Evolutionary conservation across 2,888 invertebrate genomes (phyloP).

Genomic region (Phytoseiulus persimilis): DNA sequence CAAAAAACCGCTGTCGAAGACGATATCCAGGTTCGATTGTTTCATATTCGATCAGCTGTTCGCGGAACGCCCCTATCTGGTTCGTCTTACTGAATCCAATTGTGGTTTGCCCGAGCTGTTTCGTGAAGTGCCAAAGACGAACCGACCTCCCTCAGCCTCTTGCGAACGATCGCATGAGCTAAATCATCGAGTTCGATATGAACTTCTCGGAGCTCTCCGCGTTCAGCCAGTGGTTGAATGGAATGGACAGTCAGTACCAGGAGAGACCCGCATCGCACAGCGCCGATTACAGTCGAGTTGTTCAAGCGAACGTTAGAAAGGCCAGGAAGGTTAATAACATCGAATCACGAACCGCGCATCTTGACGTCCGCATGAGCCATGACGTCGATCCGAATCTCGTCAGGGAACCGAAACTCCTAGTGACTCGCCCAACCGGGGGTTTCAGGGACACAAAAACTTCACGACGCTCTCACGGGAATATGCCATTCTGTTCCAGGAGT

Average conservation of each 20-base stretch:
- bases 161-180: neutral
- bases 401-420: constrained; percentile 12
- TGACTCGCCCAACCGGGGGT: neutral
- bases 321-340: neutral
- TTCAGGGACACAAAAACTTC: neutral
- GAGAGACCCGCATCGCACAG: neutral
- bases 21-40: neutral
- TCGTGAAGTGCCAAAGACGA: neutral
- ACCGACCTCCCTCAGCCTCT: neutral
- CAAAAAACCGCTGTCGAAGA: too few relatives aligned
- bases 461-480: neutral
- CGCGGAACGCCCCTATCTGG: neutral
- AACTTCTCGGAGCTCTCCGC: neutral
- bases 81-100: neutral
- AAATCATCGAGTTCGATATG: neutral
- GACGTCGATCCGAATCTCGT: neutral
- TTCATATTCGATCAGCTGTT: neutral
- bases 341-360: constrained; percentile 6
- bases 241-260: neutral
- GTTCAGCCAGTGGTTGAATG: constrained; percentile 10
- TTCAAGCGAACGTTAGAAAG: constrained; percentile 11
- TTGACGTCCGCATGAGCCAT: neutral
- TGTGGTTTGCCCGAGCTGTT: neutral
- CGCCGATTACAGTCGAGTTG: neutral
- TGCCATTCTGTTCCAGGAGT: neutral